These are phyloP conservation scores for Probosciger aterrimus DNA, from an alignment of 2,113 vertebrate species.

Conservation along the genomic window DNA sequence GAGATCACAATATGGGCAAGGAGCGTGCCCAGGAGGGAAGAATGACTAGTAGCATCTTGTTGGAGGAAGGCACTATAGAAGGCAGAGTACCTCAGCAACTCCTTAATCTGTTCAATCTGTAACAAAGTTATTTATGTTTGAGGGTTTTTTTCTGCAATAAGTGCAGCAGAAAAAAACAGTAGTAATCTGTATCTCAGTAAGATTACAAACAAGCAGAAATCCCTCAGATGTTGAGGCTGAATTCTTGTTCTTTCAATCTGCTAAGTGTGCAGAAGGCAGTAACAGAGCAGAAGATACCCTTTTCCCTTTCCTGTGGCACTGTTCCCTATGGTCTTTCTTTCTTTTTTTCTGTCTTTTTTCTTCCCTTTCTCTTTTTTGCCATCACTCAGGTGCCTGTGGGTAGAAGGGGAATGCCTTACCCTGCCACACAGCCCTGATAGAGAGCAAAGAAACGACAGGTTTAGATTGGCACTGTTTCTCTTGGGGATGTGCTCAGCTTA, in stretches of 20 bases:
- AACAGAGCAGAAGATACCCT: not conserved
- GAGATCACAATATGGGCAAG: not conserved
- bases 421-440: not conserved
- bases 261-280: not conserved
- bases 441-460: not conserved
- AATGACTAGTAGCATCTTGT: not conserved
- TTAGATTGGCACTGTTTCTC: not conserved
- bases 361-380: not conserved
- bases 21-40: not conserved
- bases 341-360: accelerated
- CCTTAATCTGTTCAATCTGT: not conserved
- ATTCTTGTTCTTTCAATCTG: not conserved
- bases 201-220: not conserved
- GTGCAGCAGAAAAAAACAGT: not conserved
- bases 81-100: not conserved
- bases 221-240: not conserved
- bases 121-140: not conserved
- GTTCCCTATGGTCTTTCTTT: not conserved
- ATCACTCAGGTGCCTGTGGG: not conserved
- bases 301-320: not conserved
- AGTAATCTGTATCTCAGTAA: not conserved
- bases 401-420: not conserved
- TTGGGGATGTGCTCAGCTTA: not conserved
- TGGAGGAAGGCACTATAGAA: not conserved
- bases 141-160: not conserved